phyloP scores from a whole-genome alignment of 1,140 invertebrate genomes.

The Oedothorax gibbosus region DNA sequence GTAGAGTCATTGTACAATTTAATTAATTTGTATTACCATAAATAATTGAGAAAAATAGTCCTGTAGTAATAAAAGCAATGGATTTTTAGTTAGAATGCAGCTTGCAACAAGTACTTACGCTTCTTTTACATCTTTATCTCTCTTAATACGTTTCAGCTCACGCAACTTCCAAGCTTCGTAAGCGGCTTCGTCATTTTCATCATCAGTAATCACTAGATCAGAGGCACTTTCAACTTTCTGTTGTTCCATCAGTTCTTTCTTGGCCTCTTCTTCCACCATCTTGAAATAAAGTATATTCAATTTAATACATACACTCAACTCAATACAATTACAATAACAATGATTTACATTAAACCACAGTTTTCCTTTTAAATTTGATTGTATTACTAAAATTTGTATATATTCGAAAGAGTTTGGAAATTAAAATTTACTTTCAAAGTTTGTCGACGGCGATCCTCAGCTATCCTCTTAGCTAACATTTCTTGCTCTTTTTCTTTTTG shows the following conservation, averaged over 20 bases:
- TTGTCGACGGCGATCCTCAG: slow-evolving; percentile 84
- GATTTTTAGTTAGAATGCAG: too few relatives aligned
- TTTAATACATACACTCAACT: neutral
- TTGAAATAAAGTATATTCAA: slow-evolving; percentile 64
- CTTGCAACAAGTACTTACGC: slow-evolving; percentile 28
- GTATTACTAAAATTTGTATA: too few relatives aligned
- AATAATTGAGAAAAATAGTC: neutral
- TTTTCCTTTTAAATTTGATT: too few relatives aligned
- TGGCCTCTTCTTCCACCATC: slow-evolving; percentile 90
- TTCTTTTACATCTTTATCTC: slow-evolving; percentile 95
- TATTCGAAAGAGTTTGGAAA: neutral
- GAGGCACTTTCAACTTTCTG: slow-evolving; percentile 71
- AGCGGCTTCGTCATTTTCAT: slow-evolving; percentile 97
- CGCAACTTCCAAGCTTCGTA: slow-evolving; percentile 98
- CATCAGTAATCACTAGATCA: slow-evolving; percentile 86
- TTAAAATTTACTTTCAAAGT: slow-evolving; percentile 78
- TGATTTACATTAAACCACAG: neutral
- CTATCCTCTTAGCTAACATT: slow-evolving; percentile 79
- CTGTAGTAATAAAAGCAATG: neutral
- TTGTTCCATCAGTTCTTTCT: slow-evolving; percentile 76
- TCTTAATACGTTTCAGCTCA: slow-evolving; percentile 95
- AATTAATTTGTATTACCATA: too few relatives aligned
- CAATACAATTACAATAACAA: neutral
- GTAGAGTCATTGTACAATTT: too few relatives aligned
- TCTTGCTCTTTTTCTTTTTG: slow-evolving; percentile 86